Evolutionary conservation across 2,888 invertebrate genomes (phyloP).

Genomic region (Eudasyphora cyanicolor): DNA sequence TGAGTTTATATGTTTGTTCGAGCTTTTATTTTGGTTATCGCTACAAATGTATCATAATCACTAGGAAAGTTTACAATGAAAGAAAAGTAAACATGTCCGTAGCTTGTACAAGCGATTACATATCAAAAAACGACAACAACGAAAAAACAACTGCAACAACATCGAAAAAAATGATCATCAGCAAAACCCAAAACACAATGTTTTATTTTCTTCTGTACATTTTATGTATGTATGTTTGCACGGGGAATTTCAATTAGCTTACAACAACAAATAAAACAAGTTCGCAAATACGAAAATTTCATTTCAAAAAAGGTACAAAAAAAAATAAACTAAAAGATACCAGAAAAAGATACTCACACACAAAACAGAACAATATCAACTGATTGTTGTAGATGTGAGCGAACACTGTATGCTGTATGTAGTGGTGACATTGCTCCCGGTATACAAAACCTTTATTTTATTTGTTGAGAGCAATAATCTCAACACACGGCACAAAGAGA

Average conservation of each 20-base stretch:
- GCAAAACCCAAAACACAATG: slow-evolving; percentile 22
- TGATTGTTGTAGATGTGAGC: background rate
- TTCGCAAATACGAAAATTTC: slow-evolving; percentile 43
- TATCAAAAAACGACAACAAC: slow-evolving; percentile 42
- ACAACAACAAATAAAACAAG: slow-evolving; percentile 46
- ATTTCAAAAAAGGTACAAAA: background rate
- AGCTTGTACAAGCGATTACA: slow-evolving; percentile 56
- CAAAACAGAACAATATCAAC: background rate
- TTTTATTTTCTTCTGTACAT: background rate
- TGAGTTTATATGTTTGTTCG: slow-evolving; percentile 4
- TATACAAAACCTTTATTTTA: background rate
- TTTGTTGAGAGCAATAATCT: background rate
- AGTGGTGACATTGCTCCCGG: slow-evolving; percentile 24
- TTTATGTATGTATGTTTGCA: slow-evolving; percentile 44
- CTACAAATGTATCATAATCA: slow-evolving; percentile 66
- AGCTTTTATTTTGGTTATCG: slow-evolving; percentile 54
- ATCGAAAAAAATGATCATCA: slow-evolving; percentile 29
- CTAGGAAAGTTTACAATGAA: slow-evolving; percentile 55
- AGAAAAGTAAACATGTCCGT: slow-evolving; percentile 51
- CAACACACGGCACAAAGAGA: no score
- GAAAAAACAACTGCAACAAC: slow-evolving; percentile 1
- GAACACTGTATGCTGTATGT: background rate
- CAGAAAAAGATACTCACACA: background rate
- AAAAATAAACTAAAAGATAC: background rate
- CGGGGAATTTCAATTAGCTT: slow-evolving; percentile 63